Evolutionary conservation across 2,797 vertebrate genomes (phyloP), one percentile per base, ranked within the genome.

Genomic region (Falco columbarius): DNA sequence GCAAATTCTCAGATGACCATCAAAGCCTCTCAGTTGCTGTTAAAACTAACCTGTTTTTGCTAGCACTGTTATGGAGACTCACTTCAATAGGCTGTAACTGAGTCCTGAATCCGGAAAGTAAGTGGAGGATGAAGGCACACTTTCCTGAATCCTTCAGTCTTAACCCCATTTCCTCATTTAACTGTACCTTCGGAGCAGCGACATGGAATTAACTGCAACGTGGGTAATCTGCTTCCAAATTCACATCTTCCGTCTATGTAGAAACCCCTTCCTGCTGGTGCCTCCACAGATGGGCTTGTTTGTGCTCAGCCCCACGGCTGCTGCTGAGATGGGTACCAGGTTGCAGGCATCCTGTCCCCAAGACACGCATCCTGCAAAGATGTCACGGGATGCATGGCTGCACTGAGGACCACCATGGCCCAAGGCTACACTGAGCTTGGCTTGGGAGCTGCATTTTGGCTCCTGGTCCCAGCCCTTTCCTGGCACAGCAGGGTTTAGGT

Each of bases 351-450:
- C 58, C 67, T 51, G 14, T 21, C 36, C 40, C 63, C 5, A 3
- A n/a, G 44, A 63, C 6, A 32, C 0, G 0, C 15, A 14, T 30
- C 38, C 54, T 40, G 40, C 52, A 36, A 77, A 44, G 81, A 6
- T 58, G 72, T 0, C 2, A 2, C 18, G 62, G 70, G 54, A 90
- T 51, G 29, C 29, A 77, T 0, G 0, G 51, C 0, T 10, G 16
- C 34, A 71, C 10, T 18, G 36, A 75, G 71, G 49, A 63, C 34
- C 38, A 46, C 47, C 10, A 13, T 0, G 8, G 46, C 17, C 42
- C 4, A 14, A 86, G 20, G 36, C n/a, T 32, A 52, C 18, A 4
- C 1, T 12, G 2, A 86, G 26, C 10, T 67, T 2, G 1, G 47
- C 7, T 16, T 65, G 34, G 56, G 52, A 81, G 32, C 18, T n/a